These are phyloP conservation scores for Hydropsyche betteni DNA, from an alignment of 2,888 invertebrate genomes.

Conservation along the genomic window DNA sequence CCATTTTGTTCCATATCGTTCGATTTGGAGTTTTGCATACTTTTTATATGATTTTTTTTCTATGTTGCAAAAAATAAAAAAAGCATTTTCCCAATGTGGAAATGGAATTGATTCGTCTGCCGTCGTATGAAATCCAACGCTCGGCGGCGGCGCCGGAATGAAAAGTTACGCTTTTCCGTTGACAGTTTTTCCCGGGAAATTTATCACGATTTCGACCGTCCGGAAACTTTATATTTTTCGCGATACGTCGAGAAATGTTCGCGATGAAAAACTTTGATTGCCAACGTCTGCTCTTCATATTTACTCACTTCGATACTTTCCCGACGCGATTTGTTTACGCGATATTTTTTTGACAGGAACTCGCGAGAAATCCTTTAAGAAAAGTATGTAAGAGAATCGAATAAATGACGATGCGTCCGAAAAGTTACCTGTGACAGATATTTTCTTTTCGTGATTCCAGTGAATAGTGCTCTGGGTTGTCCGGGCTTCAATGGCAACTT, in stretches of 20 bases:
- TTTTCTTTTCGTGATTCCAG: conserved; percentile 46
- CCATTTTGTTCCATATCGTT: neutral
- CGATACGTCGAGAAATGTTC: neutral
- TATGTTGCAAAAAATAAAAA: neutral
- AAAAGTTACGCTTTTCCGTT: conserved; percentile 18
- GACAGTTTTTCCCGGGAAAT: conserved; percentile 11
- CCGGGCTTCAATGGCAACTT: conserved; percentile 45
- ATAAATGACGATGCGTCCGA: neutral
- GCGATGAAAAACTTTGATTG: conserved; percentile 12
- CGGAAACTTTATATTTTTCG: conserved; percentile 8
- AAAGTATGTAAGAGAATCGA: neutral
- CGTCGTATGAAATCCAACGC: neutral
- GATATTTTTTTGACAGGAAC: conserved; percentile 18
- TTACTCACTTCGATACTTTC: neutral
- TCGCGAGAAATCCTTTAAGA: neutral
- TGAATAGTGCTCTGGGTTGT: conserved; percentile 42
- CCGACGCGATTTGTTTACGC: conserved; percentile 14
- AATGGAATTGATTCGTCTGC: conserved; percentile 23
- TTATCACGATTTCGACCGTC: conserved; percentile 10
- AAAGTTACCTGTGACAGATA: conserved; percentile 50
- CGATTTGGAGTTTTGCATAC: neutral
- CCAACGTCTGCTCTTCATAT: conserved; percentile 7
- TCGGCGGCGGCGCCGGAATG: neutral
- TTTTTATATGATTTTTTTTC: no score
- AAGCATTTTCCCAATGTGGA: conserved; percentile 4